Percentiles rank a stretch among this genome's conserved stretches.
These are phyloP conservation scores for Phocoena phocoena DNA, from an alignment of 2,113 vertebrate genomes.

Conservation along the genomic window DNA sequence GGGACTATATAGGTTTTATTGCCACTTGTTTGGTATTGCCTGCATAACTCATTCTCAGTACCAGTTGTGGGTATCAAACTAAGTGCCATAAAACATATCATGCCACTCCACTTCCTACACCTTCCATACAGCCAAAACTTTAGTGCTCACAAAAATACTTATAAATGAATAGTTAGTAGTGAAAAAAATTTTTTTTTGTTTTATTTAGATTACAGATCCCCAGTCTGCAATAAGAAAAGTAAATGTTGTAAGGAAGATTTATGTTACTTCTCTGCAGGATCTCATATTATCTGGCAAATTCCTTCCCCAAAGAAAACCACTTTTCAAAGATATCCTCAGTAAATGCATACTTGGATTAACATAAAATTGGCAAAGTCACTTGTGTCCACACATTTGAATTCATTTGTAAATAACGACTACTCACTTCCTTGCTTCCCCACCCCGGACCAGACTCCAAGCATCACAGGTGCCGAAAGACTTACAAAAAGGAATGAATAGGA, in stretches of 20 bases:
- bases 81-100: conserved; percentile 59
- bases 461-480: conserved; percentile 78
- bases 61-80: neutral
- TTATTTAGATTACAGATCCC: conserved; percentile 8
- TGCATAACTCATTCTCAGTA: conserved; percentile 37
- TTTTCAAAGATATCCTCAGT: conserved; percentile 59
- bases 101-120: neutral
- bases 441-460: conserved; percentile 59
- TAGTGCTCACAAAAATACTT: conserved; percentile 38
- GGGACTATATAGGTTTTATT: conserved; percentile 61
- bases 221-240: conserved; percentile 47
- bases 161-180: neutral
- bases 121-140: conserved; percentile 41
- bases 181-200: conserved; percentile 44
- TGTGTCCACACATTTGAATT: conserved; percentile 71
- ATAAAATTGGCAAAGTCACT: conserved; percentile 73
- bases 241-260: conserved; percentile 55
- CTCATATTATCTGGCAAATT: conserved; percentile 55
- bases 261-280: conserved; percentile 53
- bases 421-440: conserved; percentile 45
- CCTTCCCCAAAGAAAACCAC: conserved; percentile 65
- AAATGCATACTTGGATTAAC: conserved; percentile 68
- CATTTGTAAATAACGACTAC: conserved; percentile 78
- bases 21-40: conserved; percentile 40
- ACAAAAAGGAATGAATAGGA: conserved; percentile 53